These are phyloP conservation scores for Ruditapes philippinarum DNA, from an alignment of 1,140 invertebrate genomes.

Conservation along the genomic window DNA sequence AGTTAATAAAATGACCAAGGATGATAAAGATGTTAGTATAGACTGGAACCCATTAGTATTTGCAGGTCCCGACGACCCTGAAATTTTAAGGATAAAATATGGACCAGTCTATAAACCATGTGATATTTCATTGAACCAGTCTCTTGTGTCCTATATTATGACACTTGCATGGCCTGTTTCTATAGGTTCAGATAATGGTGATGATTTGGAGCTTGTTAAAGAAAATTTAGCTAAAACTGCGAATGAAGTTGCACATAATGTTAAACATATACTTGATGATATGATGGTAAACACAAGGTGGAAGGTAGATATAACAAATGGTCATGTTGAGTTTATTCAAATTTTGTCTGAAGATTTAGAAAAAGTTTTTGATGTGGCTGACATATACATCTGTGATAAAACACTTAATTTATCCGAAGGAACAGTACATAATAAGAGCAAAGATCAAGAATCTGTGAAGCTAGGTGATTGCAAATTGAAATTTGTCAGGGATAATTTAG, in stretches of 20 bases:
- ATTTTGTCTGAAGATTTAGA: neutral
- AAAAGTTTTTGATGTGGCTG: neutral
- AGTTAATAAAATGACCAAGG: neutral
- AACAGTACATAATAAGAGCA: too few species aligned
- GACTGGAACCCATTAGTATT: neutral
- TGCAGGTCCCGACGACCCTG: neutral
- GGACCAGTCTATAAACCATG: conserved; percentile 15
- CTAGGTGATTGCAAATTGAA: neutral
- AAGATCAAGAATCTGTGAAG: neutral
- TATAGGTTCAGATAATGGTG: neutral
- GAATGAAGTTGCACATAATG: neutral
- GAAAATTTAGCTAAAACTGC: neutral
- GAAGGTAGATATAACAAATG: neutral
- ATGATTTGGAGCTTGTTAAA: neutral
- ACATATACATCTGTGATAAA: neutral
- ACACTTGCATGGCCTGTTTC: neutral
- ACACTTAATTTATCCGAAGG: too few species aligned
- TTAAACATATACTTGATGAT: neutral
- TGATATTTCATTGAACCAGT: conserved; percentile 25
- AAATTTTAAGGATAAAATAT: neutral
- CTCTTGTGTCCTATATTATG: neutral
- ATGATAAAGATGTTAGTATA: neutral
- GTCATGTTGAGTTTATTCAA: neutral
- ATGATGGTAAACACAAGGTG: neutral
- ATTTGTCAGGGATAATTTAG: neutral